A percentile compares a stretch with the other conserved stretches of the same genome.
Evolutionary conservation across 2,113 vertebrate genomes (phyloP).

Genomic region (Sapajus apella): DNA sequence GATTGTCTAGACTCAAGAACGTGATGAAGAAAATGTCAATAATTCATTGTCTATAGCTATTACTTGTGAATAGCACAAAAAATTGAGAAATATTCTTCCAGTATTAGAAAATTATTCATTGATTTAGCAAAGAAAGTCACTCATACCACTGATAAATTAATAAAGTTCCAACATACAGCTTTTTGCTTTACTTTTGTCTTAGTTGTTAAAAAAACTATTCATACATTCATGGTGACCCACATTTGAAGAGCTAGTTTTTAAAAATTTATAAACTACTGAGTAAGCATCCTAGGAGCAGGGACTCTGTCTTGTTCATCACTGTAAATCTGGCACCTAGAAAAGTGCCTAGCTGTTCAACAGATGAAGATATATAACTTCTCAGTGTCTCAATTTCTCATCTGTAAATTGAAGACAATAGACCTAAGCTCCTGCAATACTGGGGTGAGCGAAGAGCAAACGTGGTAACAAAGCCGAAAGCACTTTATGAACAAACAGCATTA

Average conservation of each 20-base stretch:
- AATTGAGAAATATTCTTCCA: not conserved
- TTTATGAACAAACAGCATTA: not conserved
- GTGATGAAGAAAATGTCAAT: not conserved
- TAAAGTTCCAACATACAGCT: not conserved
- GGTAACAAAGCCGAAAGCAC: not conserved
- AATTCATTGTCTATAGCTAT: not conserved
- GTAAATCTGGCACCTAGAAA: not conserved
- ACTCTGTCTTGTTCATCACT: not conserved
- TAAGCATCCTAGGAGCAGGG: not conserved
- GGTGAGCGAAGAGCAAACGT: not conserved
- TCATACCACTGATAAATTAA: slow-evolving; percentile 21
- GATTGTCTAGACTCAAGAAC: slow-evolving; percentile 2
- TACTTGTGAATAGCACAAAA: not conserved
- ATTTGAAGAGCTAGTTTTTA: not conserved
- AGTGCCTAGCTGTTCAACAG: not conserved
- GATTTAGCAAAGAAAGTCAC: slow-evolving; percentile 7
- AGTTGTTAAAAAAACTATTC: not conserved
- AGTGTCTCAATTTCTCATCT: not conserved
- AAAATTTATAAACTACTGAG: not conserved
- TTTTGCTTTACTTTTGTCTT: not conserved
- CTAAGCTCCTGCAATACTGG: not conserved
- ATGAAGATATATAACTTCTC: not conserved
- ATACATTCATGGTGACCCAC: not conserved
- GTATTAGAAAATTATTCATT: slow-evolving; percentile 29
- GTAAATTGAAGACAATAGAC: not conserved